A percentile compares a stretch with the other conserved stretches of the same genome.
Conservation (phyloP, 2,888 invertebrate genomes). For the Drosophila diplacantha region DNA sequence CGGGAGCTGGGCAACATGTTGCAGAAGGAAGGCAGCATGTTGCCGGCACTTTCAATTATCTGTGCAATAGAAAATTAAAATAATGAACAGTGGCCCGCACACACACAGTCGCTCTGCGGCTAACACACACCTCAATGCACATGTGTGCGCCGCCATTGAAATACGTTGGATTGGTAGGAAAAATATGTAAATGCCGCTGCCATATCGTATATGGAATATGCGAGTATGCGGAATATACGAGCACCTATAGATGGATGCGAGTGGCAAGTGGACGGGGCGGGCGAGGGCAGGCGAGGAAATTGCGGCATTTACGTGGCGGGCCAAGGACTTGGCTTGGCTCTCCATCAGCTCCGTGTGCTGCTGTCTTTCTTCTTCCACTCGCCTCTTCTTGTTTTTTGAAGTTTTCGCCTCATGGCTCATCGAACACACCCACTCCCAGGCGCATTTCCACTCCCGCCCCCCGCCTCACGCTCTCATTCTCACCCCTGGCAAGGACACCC, state of each 20-base stretch:
- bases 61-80: constrained; percentile 59
- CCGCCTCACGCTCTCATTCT: constrained; percentile 14
- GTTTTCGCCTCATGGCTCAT: constrained; percentile 63
- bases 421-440: constrained; percentile 53
- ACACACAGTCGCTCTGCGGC: constrained; percentile 7
- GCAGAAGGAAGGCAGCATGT: constrained; percentile 45
- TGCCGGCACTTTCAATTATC: constrained; percentile 53
- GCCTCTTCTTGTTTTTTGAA: constrained; percentile 48
- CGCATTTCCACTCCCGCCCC: not conserved
- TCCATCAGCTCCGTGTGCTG: constrained; percentile 14
- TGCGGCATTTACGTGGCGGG: constrained; percentile 43
- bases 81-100: constrained; percentile 53
- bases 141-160: constrained; percentile 32
- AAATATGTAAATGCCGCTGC: constrained; percentile 54
- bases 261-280: constrained; percentile 22
- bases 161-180: constrained; percentile 26
- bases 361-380: constrained; percentile 18
- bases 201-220: constrained; percentile 23
- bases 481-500: constrained; percentile 42
- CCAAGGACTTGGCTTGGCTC: constrained; percentile 36
- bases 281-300: constrained; percentile 23
- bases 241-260: constrained; percentile 35
- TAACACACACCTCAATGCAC: constrained; percentile 23
- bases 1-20: constrained; percentile 38
- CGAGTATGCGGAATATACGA: constrained; percentile 13